phyloP scores from a whole-genome alignment of 2,888 invertebrate genomes.

The Philhelius pedissequus region DNA sequence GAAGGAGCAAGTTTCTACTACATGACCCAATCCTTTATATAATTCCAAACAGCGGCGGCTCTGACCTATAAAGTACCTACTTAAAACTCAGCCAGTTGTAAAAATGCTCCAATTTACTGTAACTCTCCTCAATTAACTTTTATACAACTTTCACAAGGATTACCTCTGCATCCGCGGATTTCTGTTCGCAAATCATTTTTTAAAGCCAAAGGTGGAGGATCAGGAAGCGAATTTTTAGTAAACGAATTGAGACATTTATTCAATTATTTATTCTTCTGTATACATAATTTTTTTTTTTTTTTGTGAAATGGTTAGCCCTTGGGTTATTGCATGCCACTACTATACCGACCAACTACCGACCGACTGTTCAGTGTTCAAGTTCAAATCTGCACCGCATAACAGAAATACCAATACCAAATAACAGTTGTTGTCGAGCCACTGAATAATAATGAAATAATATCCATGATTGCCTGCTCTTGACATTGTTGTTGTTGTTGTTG shows the following conservation, averaged over 20 bases:
- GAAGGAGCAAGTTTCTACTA: background rate
- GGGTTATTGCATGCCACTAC: conserved; percentile 27
- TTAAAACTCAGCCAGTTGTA: background rate
- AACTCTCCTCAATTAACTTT: conserved; percentile 1
- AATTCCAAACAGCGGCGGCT: background rate
- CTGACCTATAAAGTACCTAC: background rate
- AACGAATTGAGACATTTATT: conserved; percentile 64
- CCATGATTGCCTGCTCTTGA: conserved; percentile 51
- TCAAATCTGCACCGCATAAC: conserved; percentile 43
- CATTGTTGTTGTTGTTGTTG: conserved; percentile 34
- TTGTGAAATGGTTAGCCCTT: conserved; percentile 9
- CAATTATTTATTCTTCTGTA: conserved; percentile 57
- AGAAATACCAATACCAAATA: conserved; percentile 66
- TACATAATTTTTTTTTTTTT: background rate
- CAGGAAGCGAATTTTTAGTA: conserved; percentile 48
- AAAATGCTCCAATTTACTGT: background rate
- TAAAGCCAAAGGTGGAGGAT: conserved; percentile 42
- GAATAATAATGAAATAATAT: conserved; percentile 68
- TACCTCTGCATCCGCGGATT: background rate
- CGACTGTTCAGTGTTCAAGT: too few species aligned
- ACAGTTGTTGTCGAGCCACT: conserved; percentile 67
- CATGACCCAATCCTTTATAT: background rate
- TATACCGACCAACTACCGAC: background rate
- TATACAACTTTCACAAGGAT: conserved; percentile 9
- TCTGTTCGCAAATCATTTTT: conserved; percentile 46